Base-by-base conservation (phyloP, 2,888 invertebrate species). In the Congeria kusceri region DNA sequence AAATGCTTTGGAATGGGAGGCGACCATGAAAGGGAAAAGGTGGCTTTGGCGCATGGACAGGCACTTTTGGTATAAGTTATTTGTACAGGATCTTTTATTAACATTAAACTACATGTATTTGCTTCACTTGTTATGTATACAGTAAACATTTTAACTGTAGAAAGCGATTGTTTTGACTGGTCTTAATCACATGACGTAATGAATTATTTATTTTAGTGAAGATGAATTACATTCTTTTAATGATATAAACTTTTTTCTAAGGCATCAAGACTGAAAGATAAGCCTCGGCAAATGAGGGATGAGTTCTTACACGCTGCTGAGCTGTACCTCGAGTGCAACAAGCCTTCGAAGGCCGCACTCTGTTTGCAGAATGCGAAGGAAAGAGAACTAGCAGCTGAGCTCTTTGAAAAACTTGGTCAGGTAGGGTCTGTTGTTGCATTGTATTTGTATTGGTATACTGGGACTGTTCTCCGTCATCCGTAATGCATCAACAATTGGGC, bases 1-100 rank as follows among this genome's bases (percentile, higher is more conserved):
- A 91, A 90, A 69, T 91, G 91, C 68, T 91, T 87, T 72, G 71
- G 79, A 5, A 83, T 82, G 63, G 89, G 87, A 15, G 85, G 77
- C 0, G 82, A 87, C 9, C 28, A 62, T 3, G 84, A 80, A 20
- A 86, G 84, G 66, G 86, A 88, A 67, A 87, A 84, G 28, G 70
- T 89, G 0, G 89, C 90, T 5, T 29, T 84, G 15, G 91, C 91
- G 25, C 88, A 90, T 77, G 85, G 86, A 47, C 85, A 83, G 47
- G 91, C 90, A n/a, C 75, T 89, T 20, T 65, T 78, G 49, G 77
- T 77, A 46, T 13, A 3, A 11, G 1, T 13, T 39, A 13, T 39
- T 15, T 39, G 3, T 39, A 39, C 3, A 39, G 3, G 15, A 13
- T 39, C 3, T 39, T 3, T 39, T n/a, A n/a, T n/a, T n/a, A n/a